Base-by-base conservation (phyloP, 2,797 vertebrate genomes). In the Valencia hispanica region DNA sequence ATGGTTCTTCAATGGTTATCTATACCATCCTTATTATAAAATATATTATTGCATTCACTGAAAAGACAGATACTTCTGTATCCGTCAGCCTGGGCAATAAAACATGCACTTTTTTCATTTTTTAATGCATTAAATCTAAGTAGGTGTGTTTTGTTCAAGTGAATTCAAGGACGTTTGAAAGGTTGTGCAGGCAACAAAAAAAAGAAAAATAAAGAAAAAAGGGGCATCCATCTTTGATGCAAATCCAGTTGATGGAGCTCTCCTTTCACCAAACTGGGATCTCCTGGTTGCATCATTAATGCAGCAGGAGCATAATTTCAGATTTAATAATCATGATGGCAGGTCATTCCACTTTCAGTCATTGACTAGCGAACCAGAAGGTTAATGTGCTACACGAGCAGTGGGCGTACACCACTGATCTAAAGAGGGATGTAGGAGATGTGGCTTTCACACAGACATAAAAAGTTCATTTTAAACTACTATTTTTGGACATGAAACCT, bases 331-430 rank as follows among this genome's bases (percentile, higher is more conserved):
- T 94, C 91, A 90, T 93, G 95, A 95, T 93, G 94, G 93, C 90
- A 95, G 95, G 95, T 96, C 95, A 93, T 93, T 93, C 90, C 92
- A 90, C 90, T 92, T 94, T 93, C 91, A 92, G 92, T 89, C 87
- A 94, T 92, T 93, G 90, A 94, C 93, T 80, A 78, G 93, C 90
- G 95, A 95, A 95, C 94, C 80, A 75, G 88, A 92, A 96, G 95
- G 95, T 97, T 96, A 97, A 96, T 96, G 95, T 92, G 93, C 92
- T 93, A 92, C 95, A 79, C 63, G 41, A 84, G 76, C 77, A 93
- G 94, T 63, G 80, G 51, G 84, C 82, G 84, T 68, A 79, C 78
- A 88, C 73, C 86, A 80, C 79, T 89, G 82, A 91, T 87, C 75
- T 82, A 72, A 75, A 88, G 82, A 81, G 78, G 79, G 43, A 73